Conservation (phyloP, 2,113 vertebrate species). For the Barbus barbus region DNA sequence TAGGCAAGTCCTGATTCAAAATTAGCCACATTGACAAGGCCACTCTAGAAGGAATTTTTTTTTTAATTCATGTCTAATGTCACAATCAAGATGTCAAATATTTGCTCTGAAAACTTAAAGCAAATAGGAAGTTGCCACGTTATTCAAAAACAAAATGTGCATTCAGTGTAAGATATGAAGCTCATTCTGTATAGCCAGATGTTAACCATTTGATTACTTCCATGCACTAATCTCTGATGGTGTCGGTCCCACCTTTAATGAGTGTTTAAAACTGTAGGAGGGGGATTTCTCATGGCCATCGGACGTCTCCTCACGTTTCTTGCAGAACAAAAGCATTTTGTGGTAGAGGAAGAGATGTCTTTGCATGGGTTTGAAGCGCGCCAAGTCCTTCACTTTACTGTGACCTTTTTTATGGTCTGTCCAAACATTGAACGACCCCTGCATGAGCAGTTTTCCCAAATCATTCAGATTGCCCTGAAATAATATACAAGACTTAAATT, state of each 20-base stretch:
- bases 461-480: constrained; percentile 84
- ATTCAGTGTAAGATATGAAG: background rate
- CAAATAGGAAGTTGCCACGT: background rate
- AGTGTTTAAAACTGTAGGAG: constrained; percentile 93
- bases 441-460: constrained; percentile 89
- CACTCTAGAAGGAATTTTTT: too few species aligned
- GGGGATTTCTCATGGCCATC: constrained; percentile 87
- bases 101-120: background rate
- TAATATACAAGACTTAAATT: background rate
- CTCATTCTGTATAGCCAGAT: background rate
- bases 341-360: constrained; percentile 92
- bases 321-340: constrained; percentile 90
- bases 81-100: too few species aligned
- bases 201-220: background rate
- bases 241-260: constrained; percentile 82
- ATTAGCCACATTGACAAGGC: too few species aligned
- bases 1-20: too few species aligned
- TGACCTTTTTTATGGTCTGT: constrained; percentile 92
- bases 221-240: too few species aligned
- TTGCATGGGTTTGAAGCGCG: constrained; percentile 95
- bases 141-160: too few species aligned
- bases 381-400: constrained; percentile 94
- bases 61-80: background rate
- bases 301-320: constrained; percentile 85
- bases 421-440: constrained; percentile 91